Conservation (phyloP, 2,113 vertebrate species). For the Poecile atricapillus region DNA sequence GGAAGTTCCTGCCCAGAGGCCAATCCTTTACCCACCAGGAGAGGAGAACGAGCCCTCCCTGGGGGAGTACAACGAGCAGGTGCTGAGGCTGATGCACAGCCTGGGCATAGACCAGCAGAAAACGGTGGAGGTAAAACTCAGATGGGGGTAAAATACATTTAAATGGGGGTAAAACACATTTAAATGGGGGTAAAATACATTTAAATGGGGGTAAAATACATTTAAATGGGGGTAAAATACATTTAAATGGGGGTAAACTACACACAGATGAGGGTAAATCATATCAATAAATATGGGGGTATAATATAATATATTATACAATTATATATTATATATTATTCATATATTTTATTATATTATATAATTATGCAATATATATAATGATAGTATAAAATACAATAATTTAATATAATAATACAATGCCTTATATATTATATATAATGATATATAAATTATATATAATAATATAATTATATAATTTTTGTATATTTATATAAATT, state of each 20-base stretch:
- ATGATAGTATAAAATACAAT: too few species aligned
- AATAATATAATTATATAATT: too few species aligned
- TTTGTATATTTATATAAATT: too few species aligned
- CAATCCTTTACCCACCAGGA: conserved; percentile 83
- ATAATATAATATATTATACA: too few species aligned
- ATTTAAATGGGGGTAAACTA: neutral
- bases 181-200: neutral
- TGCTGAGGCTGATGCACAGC: conserved; percentile 95
- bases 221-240: accelerated
- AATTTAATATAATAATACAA: too few species aligned
- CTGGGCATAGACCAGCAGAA: conserved; percentile 98
- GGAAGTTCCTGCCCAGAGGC: conserved; percentile 88
- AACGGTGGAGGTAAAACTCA: conserved; percentile 82
- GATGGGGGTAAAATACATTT: neutral
- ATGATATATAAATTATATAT: too few species aligned
- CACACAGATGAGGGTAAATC: too few species aligned
- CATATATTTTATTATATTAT: too few species aligned
- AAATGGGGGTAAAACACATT: neutral
- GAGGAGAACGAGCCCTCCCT: conserved; percentile 80
- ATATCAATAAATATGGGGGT: neutral
- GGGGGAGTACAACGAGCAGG: conserved; percentile 94
- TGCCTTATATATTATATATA: too few species aligned
- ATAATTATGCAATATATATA: too few species aligned
- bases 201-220: accelerated
- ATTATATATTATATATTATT: too few species aligned